A percentile compares a stretch with the other conserved stretches of the same genome.
phyloP scores from a whole-genome alignment of 2,888 invertebrate species.

The Geotrupes spiniger region DNA sequence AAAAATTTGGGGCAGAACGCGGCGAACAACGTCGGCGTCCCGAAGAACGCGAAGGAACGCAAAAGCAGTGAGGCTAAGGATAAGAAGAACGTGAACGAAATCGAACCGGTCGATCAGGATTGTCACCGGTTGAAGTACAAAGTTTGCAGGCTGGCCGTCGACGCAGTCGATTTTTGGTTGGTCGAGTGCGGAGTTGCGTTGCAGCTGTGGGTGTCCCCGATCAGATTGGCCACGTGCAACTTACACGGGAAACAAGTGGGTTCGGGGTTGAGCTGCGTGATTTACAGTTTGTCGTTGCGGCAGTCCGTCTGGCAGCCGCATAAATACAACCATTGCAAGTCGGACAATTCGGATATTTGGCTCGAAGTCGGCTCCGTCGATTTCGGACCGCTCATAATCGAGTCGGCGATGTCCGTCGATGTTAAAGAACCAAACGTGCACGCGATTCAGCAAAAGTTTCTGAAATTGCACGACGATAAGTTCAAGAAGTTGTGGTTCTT shows the following conservation, averaged over 20 bases:
- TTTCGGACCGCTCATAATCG: conserved; percentile 86
- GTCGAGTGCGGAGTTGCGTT: conserved; percentile 59
- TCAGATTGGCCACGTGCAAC: conserved; percentile 88
- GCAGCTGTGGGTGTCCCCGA: conserved; percentile 60
- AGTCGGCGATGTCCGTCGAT: conserved; percentile 77
- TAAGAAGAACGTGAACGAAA: conserved; percentile 26
- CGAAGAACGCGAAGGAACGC: conserved; percentile 21
- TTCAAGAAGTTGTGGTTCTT: conserved; percentile 91
- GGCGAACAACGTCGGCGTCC: conserved; percentile 7
- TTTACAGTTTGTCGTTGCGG: conserved; percentile 52
- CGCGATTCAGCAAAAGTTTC: conserved; percentile 75
- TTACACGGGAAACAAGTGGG: conserved; percentile 91
- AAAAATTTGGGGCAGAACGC: conserved; percentile 17
- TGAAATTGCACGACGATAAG: conserved; percentile 79
- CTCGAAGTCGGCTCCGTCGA: conserved; percentile 87
- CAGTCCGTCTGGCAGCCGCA: conserved; percentile 49
- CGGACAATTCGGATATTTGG: conserved; percentile 70
- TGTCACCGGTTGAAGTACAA: conserved; percentile 74
- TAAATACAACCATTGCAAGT: conserved; percentile 47
- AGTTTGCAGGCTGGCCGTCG: conserved; percentile 85
- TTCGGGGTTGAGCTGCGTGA: conserved; percentile 81
- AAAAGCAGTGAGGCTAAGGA: conserved; percentile 23
- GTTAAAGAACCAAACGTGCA: conserved; percentile 71
- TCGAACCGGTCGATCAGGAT: conserved; percentile 31
- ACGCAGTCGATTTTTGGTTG: conserved; percentile 85